A percentile compares a stretch with the other conserved stretches of the same genome.
Conservation (phyloP, 1,140 invertebrate species). For the Carposina sasakii region DNA sequence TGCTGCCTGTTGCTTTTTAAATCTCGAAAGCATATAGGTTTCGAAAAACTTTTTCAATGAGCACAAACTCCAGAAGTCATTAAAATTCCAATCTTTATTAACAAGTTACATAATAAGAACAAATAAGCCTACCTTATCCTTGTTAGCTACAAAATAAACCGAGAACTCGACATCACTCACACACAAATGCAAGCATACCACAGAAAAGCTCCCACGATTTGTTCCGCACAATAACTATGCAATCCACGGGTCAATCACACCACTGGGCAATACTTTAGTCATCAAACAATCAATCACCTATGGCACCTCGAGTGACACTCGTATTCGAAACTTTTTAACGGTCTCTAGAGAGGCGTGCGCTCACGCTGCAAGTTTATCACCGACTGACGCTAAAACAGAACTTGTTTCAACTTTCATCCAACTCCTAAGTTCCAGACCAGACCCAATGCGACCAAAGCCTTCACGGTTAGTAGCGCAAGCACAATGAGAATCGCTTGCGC, state of each 20-base stretch:
- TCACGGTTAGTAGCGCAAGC: conserved; percentile 31
- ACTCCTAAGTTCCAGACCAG: too few relatives aligned
- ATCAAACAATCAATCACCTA: conserved; percentile 26
- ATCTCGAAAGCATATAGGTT: too few relatives aligned
- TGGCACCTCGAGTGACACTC: conserved; percentile 3
- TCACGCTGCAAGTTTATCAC: neutral
- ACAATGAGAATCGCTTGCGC: conserved; percentile 45
- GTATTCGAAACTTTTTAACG: conserved; percentile 2
- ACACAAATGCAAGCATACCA: conserved; percentile 30
- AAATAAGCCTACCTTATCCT: too few relatives aligned
- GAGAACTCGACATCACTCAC: conserved; percentile 17
- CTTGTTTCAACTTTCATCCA: too few relatives aligned
- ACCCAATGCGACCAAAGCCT: conserved; percentile 28
- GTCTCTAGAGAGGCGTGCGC: neutral
- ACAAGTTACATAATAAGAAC: too few relatives aligned
- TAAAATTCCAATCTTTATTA: too few relatives aligned
- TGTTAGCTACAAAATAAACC: conserved; percentile 17
- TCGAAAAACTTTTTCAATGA: too few relatives aligned
- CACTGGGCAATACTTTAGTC: conserved; percentile 21
- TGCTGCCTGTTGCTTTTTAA: too few relatives aligned
- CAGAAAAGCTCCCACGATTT: conserved; percentile 32
- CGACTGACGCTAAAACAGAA: conserved; percentile 9
- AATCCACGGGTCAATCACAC: conserved; percentile 33
- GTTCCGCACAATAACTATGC: conserved; percentile 11
- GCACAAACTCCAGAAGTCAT: too few relatives aligned